Evolutionary conservation across 2,113 vertebrate genomes (phyloP), one percentile per base, ranked within the genome.

Genomic region (Chamaea fasciata): DNA sequence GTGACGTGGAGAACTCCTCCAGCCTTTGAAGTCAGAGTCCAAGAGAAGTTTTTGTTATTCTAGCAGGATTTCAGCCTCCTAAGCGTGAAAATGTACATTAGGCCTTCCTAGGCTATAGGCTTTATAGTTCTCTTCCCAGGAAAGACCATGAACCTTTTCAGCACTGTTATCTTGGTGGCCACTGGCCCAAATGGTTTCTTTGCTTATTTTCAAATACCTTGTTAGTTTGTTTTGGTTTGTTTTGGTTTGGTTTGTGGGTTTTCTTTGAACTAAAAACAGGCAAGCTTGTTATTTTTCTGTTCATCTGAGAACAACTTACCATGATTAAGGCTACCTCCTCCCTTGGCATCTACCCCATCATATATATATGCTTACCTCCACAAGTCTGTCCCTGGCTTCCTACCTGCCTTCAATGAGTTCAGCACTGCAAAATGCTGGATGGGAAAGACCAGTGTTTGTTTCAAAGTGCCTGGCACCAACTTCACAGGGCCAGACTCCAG

Each of bases 381-480:
- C 3, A 10, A 85, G 18, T 53, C 41, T 52, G 7, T 44, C 76
- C 62, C 90, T 94, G 69, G 39, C 83, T 91, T 53, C 13, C 47
- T 42, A 39, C 41, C 71, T 76, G 49, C 46, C 63, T 90, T 80
- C 94, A 73, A 14, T 76, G 71, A 65, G 28, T 83, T 95, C 24
- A 93, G 68, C 41, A 53, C 49, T 90, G 85, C 41, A 80, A 30
- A 70, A 55, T 90, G n/a, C 88, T 88, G 67, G 31, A 24, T 93
- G 63, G 65, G n/a, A 77, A 89, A 86, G 59, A 65, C 50, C 23
- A 44, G 18, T 42, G 28, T 37, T 85, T 57, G 26, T 93, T 88
- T 92, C 71, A 93, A 86, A 69, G 63, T 94, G 82, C 67, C 75
- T 90, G 79, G 92, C 92, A 96, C 20, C 37, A 85, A 3, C n/a